Base-by-base conservation (phyloP, 2,113 vertebrate species). In the Rhynchomys soricoides region DNA sequence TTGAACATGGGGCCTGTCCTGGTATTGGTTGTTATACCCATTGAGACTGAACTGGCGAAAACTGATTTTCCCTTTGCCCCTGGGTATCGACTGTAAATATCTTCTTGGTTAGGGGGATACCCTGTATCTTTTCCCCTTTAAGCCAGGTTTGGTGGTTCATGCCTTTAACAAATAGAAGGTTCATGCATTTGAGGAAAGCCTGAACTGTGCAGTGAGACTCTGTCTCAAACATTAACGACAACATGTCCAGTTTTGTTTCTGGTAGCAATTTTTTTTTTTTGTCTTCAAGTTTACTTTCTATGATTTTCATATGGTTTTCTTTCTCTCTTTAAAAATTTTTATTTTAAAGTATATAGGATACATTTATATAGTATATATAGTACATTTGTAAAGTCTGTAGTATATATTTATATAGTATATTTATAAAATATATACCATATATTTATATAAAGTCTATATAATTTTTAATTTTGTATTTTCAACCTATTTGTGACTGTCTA, bases 381-480 rank as follows among this genome's bases (percentile, higher is more conserved):
- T 64, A 64, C 26, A 64, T 29, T 64, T 29, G 11, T 31, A 66
- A 66, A 66, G 29, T 66, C 31, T 66, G 13, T 64, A 64, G 37
- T 71, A 40, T 66, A 66, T 64, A 62, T 26, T 62, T 62, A 62
- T 62, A 64, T 64, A 64, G 57, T 29, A 64, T 66, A 64, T 29
- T 66, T 66, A 66, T 66, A 31, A 66, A 31, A 29, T 66, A 66
- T 66, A 31, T 66, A 16, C 17, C 22, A 40, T 40, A 17, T 73
- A 73, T 11, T 31, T 68, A 68, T 68, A 64, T 64, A 64, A 29
- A 62, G 3, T 64, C 5, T 83, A 79, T 89, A 12, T 85, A 81
- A 75, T 81, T 93, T 77, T 57, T 19, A 59, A 90, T 66, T 75
- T 96, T 93, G 48, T 50, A 73, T 24, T 96, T 96, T 92, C 15